A percentile compares a stretch with the other conserved stretches of the same genome.
These are phyloP conservation scores for Cherax destructor DNA, from an alignment of 1,140 invertebrate genomes.

Conservation along the genomic window DNA sequence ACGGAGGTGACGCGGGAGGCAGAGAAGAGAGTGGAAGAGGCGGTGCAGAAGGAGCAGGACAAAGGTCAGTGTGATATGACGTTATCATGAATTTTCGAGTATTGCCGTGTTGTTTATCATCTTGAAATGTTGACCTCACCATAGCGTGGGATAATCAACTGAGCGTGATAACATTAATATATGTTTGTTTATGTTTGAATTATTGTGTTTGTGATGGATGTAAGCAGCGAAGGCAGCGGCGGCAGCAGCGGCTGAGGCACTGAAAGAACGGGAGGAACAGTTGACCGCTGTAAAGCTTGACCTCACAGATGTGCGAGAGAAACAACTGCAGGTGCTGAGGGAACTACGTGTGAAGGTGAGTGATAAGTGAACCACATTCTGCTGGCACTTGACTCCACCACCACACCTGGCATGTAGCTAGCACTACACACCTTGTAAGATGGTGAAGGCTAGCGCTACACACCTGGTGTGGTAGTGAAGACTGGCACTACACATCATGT, in stretches of 20 bases:
- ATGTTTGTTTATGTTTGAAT: no score
- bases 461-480: no score
- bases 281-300: not conserved
- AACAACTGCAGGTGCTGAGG: not conserved
- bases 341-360: slow-evolving; percentile 3
- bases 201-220: no score
- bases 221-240: not conserved
- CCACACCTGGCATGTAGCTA: not conserved
- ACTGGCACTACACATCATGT: no score
- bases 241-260: not conserved
- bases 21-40: not conserved
- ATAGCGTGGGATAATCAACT: no score
- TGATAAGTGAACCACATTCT: not conserved
- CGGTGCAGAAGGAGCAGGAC: slow-evolving; percentile 10
- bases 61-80: not conserved
- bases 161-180: no score
- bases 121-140: no score
- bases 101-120: no score
- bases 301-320: not conserved
- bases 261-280: not conserved
- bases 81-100: no score
- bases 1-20: not conserved
- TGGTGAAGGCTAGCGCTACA: no score
- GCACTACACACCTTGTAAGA: not conserved
- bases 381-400: no score